Percentiles rank a stretch among this genome's conserved stretches.
These are phyloP conservation scores for Genyomyrus donnyi DNA, from an alignment of 2,113 vertebrate genomes.

Conservation along the genomic window DNA sequence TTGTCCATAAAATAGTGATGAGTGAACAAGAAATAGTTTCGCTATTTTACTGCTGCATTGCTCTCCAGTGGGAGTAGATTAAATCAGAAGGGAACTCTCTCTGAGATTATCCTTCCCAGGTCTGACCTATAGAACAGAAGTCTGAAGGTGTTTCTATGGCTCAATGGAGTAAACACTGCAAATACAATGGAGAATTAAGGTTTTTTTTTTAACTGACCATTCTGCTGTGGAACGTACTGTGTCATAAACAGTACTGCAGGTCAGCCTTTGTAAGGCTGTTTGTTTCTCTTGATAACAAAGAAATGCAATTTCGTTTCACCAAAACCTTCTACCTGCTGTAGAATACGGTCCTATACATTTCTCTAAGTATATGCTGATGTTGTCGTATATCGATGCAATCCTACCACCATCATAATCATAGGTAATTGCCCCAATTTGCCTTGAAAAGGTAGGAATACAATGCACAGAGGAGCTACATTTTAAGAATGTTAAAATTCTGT, in stretches of 20 bases:
- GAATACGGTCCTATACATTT: background rate
- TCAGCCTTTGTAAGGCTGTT: background rate
- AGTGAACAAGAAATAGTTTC: slow-evolving; percentile 2
- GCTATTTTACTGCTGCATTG: background rate
- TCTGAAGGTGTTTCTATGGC: slow-evolving; percentile 46
- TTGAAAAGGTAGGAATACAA: background rate
- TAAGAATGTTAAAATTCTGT: background rate
- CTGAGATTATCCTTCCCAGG: slow-evolving; percentile 32
- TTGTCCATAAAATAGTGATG: slow-evolving; percentile 18
- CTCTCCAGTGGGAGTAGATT: background rate
- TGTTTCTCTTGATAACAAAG: background rate
- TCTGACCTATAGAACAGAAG: slow-evolving; percentile 38
- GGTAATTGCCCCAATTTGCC: background rate
- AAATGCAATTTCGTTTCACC: background rate
- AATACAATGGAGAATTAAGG: slow-evolving; percentile 29
- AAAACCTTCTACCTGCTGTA: background rate
- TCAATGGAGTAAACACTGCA: slow-evolving; percentile 32
- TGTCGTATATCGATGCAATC: background rate
- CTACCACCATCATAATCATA: background rate
- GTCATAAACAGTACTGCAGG: background rate
- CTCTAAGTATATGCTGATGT: background rate
- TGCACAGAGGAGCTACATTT: background rate
- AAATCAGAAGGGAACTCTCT: slow-evolving; percentile 5
- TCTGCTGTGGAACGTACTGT: slow-evolving; percentile 13
- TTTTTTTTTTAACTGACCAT: background rate